A percentile compares a stretch with the other conserved stretches of the same genome.
These are phyloP conservation scores for Andrena praecox DNA, from an alignment of 2,888 invertebrate genomes.

Conservation along the genomic window DNA sequence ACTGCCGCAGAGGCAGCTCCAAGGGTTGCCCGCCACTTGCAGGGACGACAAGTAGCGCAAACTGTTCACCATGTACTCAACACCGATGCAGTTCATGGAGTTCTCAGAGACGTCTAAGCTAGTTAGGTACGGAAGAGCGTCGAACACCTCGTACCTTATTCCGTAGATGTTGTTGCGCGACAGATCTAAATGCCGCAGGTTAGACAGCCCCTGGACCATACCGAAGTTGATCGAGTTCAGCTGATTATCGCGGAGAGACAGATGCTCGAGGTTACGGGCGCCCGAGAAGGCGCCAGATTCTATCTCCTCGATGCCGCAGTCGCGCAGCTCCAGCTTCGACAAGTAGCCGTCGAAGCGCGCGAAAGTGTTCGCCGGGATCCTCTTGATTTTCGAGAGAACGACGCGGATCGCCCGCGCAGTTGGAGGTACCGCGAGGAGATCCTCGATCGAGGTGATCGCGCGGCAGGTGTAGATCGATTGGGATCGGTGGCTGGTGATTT, in stretches of 20 bases:
- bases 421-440: conserved; percentile 65
- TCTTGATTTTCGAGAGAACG: conserved; percentile 68
- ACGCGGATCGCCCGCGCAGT: conserved; percentile 66
- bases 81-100: conserved; percentile 75
- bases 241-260: conserved; percentile 72
- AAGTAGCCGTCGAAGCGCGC: conserved; percentile 72
- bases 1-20: conserved; percentile 75
- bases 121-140: conserved; percentile 62
- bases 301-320: conserved; percentile 73
- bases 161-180: conserved; percentile 74
- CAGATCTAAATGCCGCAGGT: conserved; percentile 68
- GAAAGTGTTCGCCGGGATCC: conserved; percentile 67
- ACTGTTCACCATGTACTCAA: conserved; percentile 67
- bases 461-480: conserved; percentile 61
- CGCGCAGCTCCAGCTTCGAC: conserved; percentile 69
- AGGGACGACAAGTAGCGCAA: conserved; percentile 64
- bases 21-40: conserved; percentile 73
- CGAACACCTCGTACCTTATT: conserved; percentile 73
- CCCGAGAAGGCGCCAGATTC: conserved; percentile 70
- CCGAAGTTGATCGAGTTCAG: conserved; percentile 64
- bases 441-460: conserved; percentile 68
- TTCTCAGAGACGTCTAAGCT: conserved; percentile 73
- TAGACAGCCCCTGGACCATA: conserved; percentile 62
- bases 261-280: conserved; percentile 66
- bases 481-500: conserved; percentile 12